Evolutionary conservation across 2,888 invertebrate species (phyloP).

Genomic region (Limenitis camilla): DNA sequence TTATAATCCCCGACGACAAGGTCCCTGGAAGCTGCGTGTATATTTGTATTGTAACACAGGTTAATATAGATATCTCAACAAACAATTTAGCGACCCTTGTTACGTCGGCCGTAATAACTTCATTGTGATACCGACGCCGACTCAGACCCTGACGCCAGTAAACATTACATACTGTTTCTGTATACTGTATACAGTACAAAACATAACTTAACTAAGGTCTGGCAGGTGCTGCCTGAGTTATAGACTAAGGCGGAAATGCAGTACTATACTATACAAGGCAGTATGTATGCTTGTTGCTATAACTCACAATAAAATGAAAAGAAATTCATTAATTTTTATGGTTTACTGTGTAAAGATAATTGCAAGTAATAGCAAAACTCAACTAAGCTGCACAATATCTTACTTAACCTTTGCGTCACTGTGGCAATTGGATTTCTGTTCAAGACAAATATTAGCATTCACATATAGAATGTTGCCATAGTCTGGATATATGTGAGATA

Average conservation of each 20-base stretch:
- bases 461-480: conserved; percentile 2
- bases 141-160: conserved; percentile 22
- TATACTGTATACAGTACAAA: conserved; percentile 17
- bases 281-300: no score
- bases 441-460: no score
- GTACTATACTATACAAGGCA: neutral
- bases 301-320: no score
- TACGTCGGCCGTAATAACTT: conserved; percentile 28
- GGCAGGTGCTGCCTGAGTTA: conserved; percentile 9
- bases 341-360: no score
- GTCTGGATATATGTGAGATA: no score
- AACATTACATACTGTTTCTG: conserved; percentile 20
- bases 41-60: conserved; percentile 18
- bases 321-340: no score
- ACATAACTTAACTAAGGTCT: conserved; percentile 22
- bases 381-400: no score
- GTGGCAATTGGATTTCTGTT: no score
- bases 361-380: no score
- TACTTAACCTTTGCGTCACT: no score
- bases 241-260: conserved; percentile 1
- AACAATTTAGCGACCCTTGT: conserved; percentile 29
- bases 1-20: neutral
- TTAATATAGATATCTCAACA: conserved; percentile 29
- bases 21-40: conserved; percentile 18
- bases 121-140: conserved; percentile 24